A percentile compares a stretch with the other conserved stretches of the same genome.
phyloP scores from a whole-genome alignment of 2,888 invertebrate species.

The Dromius quadrimaculatus region DNA sequence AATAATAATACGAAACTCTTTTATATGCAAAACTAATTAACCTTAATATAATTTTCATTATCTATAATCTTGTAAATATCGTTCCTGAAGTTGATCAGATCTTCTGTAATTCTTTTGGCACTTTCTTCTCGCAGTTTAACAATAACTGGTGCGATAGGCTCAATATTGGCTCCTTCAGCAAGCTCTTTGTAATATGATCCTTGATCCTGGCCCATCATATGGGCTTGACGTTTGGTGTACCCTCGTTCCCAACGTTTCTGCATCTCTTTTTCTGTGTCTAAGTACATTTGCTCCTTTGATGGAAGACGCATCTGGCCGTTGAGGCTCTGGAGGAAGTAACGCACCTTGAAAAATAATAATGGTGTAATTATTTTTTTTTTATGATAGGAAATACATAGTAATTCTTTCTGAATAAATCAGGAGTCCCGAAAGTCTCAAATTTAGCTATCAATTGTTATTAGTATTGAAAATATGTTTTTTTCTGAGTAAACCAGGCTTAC shows the following conservation, averaged over 20 bases:
- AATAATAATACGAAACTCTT: conserved; percentile 3
- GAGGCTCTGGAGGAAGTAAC: conserved; percentile 73
- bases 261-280: conserved; percentile 70
- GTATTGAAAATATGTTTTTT: too few species aligned
- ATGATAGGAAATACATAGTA: background rate
- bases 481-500: too few species aligned
- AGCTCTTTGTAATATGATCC: conserved; percentile 79
- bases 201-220: conserved; percentile 84
- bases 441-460: background rate
- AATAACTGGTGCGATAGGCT: conserved; percentile 75
- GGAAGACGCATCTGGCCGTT: conserved; percentile 74
- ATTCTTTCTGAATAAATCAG: too few species aligned
- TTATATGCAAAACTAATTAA: conserved; percentile 55
- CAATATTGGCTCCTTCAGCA: conserved; percentile 73
- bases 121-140: conserved; percentile 78
- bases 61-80: conserved; percentile 78
- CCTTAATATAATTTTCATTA: conserved; percentile 70
- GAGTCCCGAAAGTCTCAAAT: too few species aligned
- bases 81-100: conserved; percentile 75
- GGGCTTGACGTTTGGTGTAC: conserved; percentile 79
- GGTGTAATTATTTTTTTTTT: background rate
- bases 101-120: conserved; percentile 69
- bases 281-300: conserved; percentile 74
- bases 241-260: conserved; percentile 72
- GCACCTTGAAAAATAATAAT: conserved; percentile 69